Evolutionary conservation across 2,113 vertebrate genomes (phyloP), one percentile per base, ranked within the genome.

Genomic region (Mesocricetus auratus): DNA sequence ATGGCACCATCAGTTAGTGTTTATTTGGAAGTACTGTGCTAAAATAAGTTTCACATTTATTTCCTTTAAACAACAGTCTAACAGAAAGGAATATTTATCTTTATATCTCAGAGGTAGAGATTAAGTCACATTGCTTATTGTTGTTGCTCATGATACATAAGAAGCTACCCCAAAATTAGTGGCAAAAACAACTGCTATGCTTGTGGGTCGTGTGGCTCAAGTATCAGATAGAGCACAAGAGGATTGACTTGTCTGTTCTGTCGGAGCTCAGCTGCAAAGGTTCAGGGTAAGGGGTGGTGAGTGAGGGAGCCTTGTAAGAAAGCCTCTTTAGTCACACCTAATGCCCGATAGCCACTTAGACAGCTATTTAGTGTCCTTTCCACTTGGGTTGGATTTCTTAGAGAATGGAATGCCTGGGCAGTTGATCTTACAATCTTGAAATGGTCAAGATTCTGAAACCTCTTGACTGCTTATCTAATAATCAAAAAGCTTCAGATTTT

Each of bases 41-140:
- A 68, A 68, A 47, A 50, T 69, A 68, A 33, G 5, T 77, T 97
- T 89, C 29, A 91, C 12, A 85, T 91, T 91, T 94, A 78, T 89
- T 93, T 96, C 12, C 66, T 95, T 93, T 86, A 89, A 74, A 78
- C 58, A 94, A 91, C 26, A 93, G 36, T 85, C 58, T 90, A 81
- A 93, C 36, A 62, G 79, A 81, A 87, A 39, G 81, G 39, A 64
- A 82, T 88, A 89, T 94, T 90, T 75, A 97, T 69, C 4, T 12
- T 21, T 33, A 31, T 85, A 93, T 91, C 95, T 56, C 31, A 58
- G 73, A 92, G 6, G 77, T 60, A 91, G 36, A 94, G 68, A 71
- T 73, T 83, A 36, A 93, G n/a, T 90, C 62, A 68, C 10, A 86
- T 50, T 86, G 62, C 42, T 86, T 62, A 19, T 86, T 47, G 39